These are phyloP conservation scores for Steinernema scapterisci DNA, from an alignment of 2,888 invertebrate species.

Conservation along the genomic window DNA sequence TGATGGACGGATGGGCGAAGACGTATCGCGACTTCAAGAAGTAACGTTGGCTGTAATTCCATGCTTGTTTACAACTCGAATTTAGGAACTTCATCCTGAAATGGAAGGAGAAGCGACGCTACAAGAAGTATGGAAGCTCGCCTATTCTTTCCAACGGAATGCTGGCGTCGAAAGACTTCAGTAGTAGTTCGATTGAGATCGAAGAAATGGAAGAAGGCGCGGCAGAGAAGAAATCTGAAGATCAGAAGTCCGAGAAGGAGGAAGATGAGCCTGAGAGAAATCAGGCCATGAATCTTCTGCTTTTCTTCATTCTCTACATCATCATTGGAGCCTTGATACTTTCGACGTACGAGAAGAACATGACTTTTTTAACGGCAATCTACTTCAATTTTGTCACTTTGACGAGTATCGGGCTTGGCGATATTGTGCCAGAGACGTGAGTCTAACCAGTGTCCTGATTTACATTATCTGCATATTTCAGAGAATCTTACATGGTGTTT, in stretches of 20 bases:
- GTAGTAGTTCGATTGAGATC: slow-evolving; percentile 27
- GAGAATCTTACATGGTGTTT: slow-evolving; percentile 62
- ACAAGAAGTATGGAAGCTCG: slow-evolving; percentile 12
- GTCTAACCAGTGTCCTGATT: slow-evolving; percentile 28
- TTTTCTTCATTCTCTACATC: slow-evolving; percentile 31
- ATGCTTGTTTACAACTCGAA: no score
- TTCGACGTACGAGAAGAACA: slow-evolving; percentile 62
- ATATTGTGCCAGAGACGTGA: slow-evolving; percentile 59
- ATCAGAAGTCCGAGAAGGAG: slow-evolving; percentile 36
- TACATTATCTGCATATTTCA: slow-evolving; percentile 36
- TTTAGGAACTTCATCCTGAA: background rate
- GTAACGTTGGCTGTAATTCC: background rate
- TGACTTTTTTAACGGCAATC: slow-evolving; percentile 64
- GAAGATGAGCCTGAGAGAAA: slow-evolving; percentile 44
- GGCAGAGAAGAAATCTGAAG: slow-evolving; percentile 11
- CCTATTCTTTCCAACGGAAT: background rate
- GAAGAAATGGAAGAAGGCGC: slow-evolving; percentile 37
- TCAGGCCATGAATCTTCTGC: slow-evolving; percentile 35
- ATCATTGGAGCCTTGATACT: slow-evolving; percentile 43
- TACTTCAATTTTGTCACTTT: slow-evolving; percentile 66
- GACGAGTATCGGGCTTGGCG: slow-evolving; percentile 63
- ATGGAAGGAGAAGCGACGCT: slow-evolving; percentile 18
- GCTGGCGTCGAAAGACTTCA: background rate
- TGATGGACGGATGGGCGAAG: slow-evolving; percentile 49
- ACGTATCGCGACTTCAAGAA: slow-evolving; percentile 36